Conservation (phyloP, 2,888 invertebrate genomes). For the Cataglyphis livida region DNA sequence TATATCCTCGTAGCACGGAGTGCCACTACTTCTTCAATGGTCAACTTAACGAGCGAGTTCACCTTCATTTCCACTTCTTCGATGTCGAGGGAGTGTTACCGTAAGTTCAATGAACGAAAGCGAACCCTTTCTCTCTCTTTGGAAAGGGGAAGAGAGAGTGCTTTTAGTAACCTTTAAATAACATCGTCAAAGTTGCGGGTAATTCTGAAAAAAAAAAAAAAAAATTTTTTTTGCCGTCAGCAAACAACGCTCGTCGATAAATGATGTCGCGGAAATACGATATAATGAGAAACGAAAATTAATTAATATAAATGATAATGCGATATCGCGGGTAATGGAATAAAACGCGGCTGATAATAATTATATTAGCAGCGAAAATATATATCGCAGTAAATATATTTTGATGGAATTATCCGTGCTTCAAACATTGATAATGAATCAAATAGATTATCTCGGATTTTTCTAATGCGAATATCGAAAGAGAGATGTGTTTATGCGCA, state of each 20-base stretch:
- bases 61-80: slow-evolving; percentile 95
- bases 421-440: slow-evolving; percentile 23
- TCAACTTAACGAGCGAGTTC: slow-evolving; percentile 91
- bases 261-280: slow-evolving; percentile 12
- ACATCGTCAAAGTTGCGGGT: background rate
- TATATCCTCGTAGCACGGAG: slow-evolving; percentile 95
- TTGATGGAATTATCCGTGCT: background rate
- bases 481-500: background rate
- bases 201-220: background rate
- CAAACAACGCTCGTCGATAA: background rate
- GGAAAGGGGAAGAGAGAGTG: too few relatives aligned
- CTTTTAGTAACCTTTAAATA: background rate
- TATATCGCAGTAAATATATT: slow-evolving; percentile 19
- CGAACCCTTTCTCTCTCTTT: background rate
- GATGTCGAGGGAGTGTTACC: slow-evolving; percentile 97
- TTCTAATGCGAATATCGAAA: background rate
- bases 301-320: slow-evolving; percentile 39
- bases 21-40: slow-evolving; percentile 97
- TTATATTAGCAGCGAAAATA: slow-evolving; percentile 12
- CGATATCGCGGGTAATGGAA: slow-evolving; percentile 10
- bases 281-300: slow-evolving; percentile 44
- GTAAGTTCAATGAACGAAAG: slow-evolving; percentile 88
- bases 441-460: background rate
- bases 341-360: slow-evolving; percentile 22
- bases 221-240: background rate